A percentile compares a stretch with the other conserved stretches of the same genome.
phyloP scores from a whole-genome alignment of 2,888 invertebrate genomes.

The Margaritifera margaritifera region DNA sequence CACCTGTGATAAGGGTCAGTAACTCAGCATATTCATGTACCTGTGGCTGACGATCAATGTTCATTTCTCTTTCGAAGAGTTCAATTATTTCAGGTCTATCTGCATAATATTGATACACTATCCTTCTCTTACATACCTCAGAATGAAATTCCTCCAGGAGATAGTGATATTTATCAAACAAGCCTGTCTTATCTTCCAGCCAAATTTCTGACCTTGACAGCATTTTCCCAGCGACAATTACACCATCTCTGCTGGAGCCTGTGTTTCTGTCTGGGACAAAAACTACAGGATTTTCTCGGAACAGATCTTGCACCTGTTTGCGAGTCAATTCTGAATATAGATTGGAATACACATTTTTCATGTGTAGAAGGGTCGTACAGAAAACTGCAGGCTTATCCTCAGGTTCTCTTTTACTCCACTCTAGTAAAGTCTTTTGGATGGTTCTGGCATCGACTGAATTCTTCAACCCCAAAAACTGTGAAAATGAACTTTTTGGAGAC shows the following conservation, averaged over 20 bases:
- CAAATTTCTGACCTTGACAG: constrained; percentile 53
- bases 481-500: constrained; percentile 38
- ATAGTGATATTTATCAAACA: constrained; percentile 46
- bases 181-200: constrained; percentile 58
- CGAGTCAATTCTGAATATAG: constrained; percentile 47
- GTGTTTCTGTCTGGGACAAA: constrained; percentile 40
- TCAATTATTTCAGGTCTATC: constrained; percentile 4
- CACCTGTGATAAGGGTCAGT: constrained; percentile 34
- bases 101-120: constrained; percentile 17
- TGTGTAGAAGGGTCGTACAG: constrained; percentile 47
- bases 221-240: constrained; percentile 42
- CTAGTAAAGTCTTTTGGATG: constrained; percentile 40
- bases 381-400: constrained; percentile 32
- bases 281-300: constrained; percentile 53
- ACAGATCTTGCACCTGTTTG: constrained; percentile 52
- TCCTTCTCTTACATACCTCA: constrained; percentile 35
- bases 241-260: neutral
- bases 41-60: constrained; percentile 39
- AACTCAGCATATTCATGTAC: constrained; percentile 50
- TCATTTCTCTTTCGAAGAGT: constrained; percentile 24
- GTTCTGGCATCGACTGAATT: constrained; percentile 25
- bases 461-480: constrained; percentile 46
- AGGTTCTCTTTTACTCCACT: constrained; percentile 48
- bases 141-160: constrained; percentile 37
- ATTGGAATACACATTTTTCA: constrained; percentile 52